Evolutionary conservation across 1,140 invertebrate species (phyloP).

Genomic region (Heterodera schachtii): DNA sequence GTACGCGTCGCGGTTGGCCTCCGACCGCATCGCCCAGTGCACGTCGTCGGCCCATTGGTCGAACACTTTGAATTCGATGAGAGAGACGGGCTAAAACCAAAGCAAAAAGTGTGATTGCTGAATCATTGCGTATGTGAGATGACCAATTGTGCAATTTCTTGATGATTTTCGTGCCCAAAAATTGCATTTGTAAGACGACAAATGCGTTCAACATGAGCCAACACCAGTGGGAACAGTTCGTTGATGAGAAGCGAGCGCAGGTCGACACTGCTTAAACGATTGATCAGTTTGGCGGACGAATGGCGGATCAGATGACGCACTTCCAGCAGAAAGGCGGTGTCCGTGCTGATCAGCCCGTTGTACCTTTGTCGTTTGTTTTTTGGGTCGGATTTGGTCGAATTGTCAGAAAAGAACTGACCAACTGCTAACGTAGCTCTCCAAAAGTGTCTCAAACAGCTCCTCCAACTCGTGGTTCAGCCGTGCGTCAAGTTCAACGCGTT

Average conservation of each 20-base stretch:
- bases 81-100: slow-evolving; percentile 20
- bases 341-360: slow-evolving; percentile 44
- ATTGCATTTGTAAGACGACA: slow-evolving; percentile 12
- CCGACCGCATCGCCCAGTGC: slow-evolving; percentile 44
- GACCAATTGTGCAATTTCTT: neutral
- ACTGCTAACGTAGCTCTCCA: slow-evolving; percentile 46
- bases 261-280: slow-evolving; percentile 33
- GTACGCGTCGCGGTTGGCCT: slow-evolving; percentile 45
- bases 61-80: slow-evolving; percentile 33
- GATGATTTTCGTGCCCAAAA: slow-evolving; percentile 7
- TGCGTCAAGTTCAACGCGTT: slow-evolving; percentile 20
- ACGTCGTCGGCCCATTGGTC: slow-evolving; percentile 35
- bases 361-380: slow-evolving; percentile 32
- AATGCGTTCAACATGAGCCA: slow-evolving; percentile 47
- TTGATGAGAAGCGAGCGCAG: slow-evolving; percentile 35
- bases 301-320: slow-evolving; percentile 50
- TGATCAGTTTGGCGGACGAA: slow-evolving; percentile 37
- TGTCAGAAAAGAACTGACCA: slow-evolving; percentile 32
- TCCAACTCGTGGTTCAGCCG: slow-evolving; percentile 46
- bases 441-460: slow-evolving; percentile 37
- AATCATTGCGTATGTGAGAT: neutral
- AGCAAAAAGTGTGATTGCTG: neutral
- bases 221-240: slow-evolving; percentile 42
- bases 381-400: neutral
- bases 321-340: slow-evolving; percentile 49